Evolutionary conservation across 2,113 vertebrate genomes (phyloP).

Genomic region (Crotalus helleri): DNA sequence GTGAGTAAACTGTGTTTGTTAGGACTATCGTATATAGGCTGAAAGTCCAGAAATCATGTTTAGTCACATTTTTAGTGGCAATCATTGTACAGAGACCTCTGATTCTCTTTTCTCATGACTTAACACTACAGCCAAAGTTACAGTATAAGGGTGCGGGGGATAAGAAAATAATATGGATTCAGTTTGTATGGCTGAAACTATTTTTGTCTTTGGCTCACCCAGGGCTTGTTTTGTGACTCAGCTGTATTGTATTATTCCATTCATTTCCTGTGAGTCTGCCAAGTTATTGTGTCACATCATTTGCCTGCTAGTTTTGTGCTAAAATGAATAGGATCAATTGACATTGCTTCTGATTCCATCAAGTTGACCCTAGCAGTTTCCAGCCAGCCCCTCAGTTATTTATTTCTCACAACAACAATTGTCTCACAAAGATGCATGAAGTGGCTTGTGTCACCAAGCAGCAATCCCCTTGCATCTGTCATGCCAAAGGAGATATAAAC

Average conservation of each 20-base stretch:
- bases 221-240: slow-evolving; percentile 32
- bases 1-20: neutral
- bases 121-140: neutral
- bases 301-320: slow-evolving; percentile 3
- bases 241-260: slow-evolving; percentile 20
- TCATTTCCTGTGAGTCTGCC: slow-evolving; percentile 26
- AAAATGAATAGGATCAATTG: neutral
- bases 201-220: neutral
- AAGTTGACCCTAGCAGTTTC: neutral
- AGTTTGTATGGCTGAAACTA: neutral
- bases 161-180: slow-evolving; percentile 4
- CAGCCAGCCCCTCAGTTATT: neutral
- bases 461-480: neutral
- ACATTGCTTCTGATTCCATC: neutral
- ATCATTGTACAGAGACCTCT: neutral
- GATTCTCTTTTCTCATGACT: neutral
- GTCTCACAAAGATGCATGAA: neutral
- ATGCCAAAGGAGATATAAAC: neutral
- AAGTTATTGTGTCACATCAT: neutral
- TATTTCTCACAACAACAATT: neutral
- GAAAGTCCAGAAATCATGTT: neutral
- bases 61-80: neutral
- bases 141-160: slow-evolving; percentile 1
- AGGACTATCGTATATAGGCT: neutral
- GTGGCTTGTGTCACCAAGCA: neutral